Base-by-base conservation (phyloP, 2,888 invertebrate genomes). In the Cryptocephalus primarius region DNA sequence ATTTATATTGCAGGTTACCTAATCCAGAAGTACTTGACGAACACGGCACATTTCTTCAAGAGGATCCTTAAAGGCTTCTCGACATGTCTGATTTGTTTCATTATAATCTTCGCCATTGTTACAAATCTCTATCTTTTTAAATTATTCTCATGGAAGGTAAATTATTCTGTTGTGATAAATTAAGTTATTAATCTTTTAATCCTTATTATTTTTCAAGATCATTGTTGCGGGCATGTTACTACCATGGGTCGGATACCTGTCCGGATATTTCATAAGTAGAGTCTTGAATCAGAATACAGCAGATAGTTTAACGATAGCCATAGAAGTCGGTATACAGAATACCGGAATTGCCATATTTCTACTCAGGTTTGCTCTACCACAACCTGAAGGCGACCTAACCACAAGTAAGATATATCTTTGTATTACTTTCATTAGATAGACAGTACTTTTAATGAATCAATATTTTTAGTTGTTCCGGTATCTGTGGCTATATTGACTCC, bases 401-500 rank as follows among this genome's bases (percentile, higher is more conserved):
- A 89, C 91, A 40, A 83, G 85, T 85, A 67, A 64, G 54, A 44
- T 42, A n/a, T 11, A 9, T 22, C 22, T 22, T 22, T 22, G 2
- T 22, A 22, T 22, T 22, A 22, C 22, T 22, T 22, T 2, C 22
- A 22, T 22, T 22, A 22, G 6, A 22, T 22, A 4, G 22, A 22
- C 2, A 22, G 22, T 22, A 22, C 6, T 22, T 22, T n/a, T 22
- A 2, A 22, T 22, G 22, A 22, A 22, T 22, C 3, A 2, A 22
- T 48, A 40, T 57, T 75, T 73, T 48, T 74, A 81, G 90, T 93
- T 58, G 79, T 90, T 48, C 94, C 95, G 3, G 92, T 95, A 0
- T 80, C 90, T 2, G 85, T 90, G 13, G 93, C 94, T 12, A 83
- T 92, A 40, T 91, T 95, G 88, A 95, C 95, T 1, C 95, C 95